A percentile compares a stretch with the other conserved stretches of the same genome.
phyloP scores from a whole-genome alignment of 1,140 invertebrate species.

The Bombus consobrinus region DNA sequence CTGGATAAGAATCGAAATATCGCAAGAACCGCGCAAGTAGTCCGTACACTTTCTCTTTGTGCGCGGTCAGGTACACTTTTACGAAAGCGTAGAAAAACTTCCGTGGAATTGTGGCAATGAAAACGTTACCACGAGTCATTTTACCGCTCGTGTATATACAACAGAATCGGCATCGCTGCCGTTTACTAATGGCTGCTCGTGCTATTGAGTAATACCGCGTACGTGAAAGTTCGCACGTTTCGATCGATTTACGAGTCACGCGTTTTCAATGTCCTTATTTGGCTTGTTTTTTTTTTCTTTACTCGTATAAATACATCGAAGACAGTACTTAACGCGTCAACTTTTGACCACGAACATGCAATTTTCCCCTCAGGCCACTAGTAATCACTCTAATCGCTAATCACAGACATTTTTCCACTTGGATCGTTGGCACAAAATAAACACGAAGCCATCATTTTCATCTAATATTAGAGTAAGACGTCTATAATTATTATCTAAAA shows the following conservation, averaged over 20 bases:
- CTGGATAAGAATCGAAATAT: slow-evolving; percentile 41
- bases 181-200: not conserved
- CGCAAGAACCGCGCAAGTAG: slow-evolving; percentile 59
- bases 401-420: too few relatives aligned
- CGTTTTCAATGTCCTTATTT: not conserved
- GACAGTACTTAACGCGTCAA: too few relatives aligned
- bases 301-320: too few relatives aligned
- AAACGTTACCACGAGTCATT: slow-evolving; percentile 22
- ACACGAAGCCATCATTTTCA: too few relatives aligned
- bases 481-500: too few relatives aligned
- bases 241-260: not conserved
- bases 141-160: not conserved
- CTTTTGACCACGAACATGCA: too few relatives aligned
- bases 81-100: slow-evolving; percentile 55
- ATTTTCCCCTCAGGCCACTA: too few relatives aligned
- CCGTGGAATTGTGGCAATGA: slow-evolving; percentile 51
- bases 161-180: not conserved
- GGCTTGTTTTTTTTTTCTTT: not conserved
- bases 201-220: slow-evolving; percentile 36
- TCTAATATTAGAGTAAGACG: too few relatives aligned
- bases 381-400: too few relatives aligned
- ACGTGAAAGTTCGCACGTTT: slow-evolving; percentile 32
- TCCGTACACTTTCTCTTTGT: slow-evolving; percentile 62
- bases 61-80: slow-evolving; percentile 51
- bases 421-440: too few relatives aligned